These are phyloP conservation scores for Drosophila parvula DNA, from an alignment of 1,140 invertebrate genomes.

Conservation along the genomic window DNA sequence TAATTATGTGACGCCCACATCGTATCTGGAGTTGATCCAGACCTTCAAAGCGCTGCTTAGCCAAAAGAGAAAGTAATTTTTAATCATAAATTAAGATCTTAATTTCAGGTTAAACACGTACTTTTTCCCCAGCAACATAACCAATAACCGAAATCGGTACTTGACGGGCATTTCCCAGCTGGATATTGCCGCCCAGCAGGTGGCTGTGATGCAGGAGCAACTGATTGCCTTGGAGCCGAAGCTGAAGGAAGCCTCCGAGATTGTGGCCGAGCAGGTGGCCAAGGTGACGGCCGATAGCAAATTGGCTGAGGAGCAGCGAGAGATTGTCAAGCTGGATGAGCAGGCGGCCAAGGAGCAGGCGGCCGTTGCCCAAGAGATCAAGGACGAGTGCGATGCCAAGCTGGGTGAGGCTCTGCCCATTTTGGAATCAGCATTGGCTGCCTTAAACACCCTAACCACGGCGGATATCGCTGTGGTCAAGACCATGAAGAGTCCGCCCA, in stretches of 20 bases:
- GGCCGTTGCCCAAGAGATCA: conserved; percentile 93
- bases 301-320: conserved; percentile 87
- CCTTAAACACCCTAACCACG: conserved; percentile 95
- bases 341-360: conserved; percentile 89
- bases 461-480: conserved; percentile 97
- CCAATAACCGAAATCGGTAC: conserved; percentile 89
- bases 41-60: conserved; percentile 94
- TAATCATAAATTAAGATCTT: not conserved
- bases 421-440: conserved; percentile 93
- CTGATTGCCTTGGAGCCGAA: conserved; percentile 94
- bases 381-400: conserved; percentile 97
- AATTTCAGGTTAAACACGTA: not conserved
- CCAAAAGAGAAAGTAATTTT: conserved; percentile 88
- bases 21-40: conserved; percentile 96
- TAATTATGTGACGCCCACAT: conserved; percentile 97
- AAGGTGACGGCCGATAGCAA: conserved; percentile 88
- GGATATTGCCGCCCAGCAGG: conserved; percentile 92
- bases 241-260: conserved; percentile 91
- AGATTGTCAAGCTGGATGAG: conserved; percentile 86
- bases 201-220: conserved; percentile 93
- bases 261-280: conserved; percentile 86
- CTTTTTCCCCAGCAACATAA: conserved; percentile 80
- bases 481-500: conserved; percentile 98
- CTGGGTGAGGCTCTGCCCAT: conserved; percentile 97
- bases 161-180: conserved; percentile 94